These are phyloP conservation scores for Zeugodacus cucurbitae DNA, from an alignment of 1,140 invertebrate species.

Conservation along the genomic window DNA sequence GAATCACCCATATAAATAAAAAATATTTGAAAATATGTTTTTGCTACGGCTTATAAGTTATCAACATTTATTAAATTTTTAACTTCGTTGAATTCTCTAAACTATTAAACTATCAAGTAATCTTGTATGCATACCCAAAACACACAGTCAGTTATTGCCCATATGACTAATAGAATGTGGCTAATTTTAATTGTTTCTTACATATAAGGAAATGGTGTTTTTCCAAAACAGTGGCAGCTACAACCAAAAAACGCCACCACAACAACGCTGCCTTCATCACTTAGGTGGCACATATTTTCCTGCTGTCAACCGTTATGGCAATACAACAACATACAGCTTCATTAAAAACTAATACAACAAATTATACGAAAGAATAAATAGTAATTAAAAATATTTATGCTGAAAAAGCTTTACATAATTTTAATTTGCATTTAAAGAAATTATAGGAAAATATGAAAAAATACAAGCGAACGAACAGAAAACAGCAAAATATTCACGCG, in stretches of 20 bases:
- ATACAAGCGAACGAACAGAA: too few relatives aligned
- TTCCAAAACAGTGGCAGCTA: not conserved
- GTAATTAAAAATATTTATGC: constrained; percentile 3
- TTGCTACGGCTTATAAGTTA: too few relatives aligned
- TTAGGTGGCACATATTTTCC: constrained; percentile 15
- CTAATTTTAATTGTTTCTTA: constrained; percentile 10
- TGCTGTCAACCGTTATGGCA: not conserved
- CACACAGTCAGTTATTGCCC: not conserved
- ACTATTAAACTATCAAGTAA: too few relatives aligned
- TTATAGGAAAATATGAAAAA: not conserved
- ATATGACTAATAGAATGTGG: not conserved
- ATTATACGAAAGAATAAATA: not conserved
- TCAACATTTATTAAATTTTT: too few relatives aligned
- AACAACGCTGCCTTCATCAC: not conserved
- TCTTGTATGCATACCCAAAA: not conserved
- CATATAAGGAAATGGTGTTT: not conserved
- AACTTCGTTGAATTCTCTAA: too few relatives aligned
- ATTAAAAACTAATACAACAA: not conserved
- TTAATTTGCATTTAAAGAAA: constrained; percentile 24
- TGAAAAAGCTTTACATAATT: not conserved
- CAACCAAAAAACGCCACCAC: constrained; percentile 1
- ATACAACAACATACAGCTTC: not conserved
- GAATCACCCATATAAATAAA: too few relatives aligned
- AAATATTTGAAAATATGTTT: too few relatives aligned
- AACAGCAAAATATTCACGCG: not conserved